Base-by-base conservation (phyloP, 92 coral and sea anemone species). In the Epizoanthus illoricatus region DNA sequence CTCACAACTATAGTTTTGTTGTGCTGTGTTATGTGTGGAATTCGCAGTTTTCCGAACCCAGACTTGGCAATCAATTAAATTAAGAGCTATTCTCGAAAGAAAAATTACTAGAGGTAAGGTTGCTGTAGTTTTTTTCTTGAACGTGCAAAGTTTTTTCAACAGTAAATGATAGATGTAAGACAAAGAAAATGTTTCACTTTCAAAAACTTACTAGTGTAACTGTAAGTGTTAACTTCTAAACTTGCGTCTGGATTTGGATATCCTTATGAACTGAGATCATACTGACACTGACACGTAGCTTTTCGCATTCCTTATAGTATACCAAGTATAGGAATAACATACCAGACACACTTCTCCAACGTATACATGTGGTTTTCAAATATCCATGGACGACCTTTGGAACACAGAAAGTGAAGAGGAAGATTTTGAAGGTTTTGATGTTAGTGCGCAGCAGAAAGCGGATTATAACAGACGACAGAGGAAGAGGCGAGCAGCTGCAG, bases 371-470 rank as follows among this genome's bases (percentile, higher is more conserved):
- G 24, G 9, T 78, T 63, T 76, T 39, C 28, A 61, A 55, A 39
- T 21, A 78, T 6, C 42, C 28, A 78, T 78, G 82, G 82, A 43
- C 7, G 41, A 61, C 15, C 24, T 9, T 39, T 75, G 79, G 79
- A 73, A 64, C 43, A 54, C 58, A 54, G 73, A 65, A 16, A 52
- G 76, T 21, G 90, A 74, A 17, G 69, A 65, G 42, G 94, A 85
- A 23, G 90, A 89, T 6, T 85, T 89, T 69, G 85, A 86, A 76
- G 90, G 90, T 0, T 86, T 78, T 52, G 60, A 52, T 68, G 80
- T 81, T 41, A 86, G 87, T 65, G 81, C 86, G 7, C 86, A 85
- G 69, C 85, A 80, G 54, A 80, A 47, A 71, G 60, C 58, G 0
- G 85, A 84, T 45, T 86, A 72, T 40, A 57, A 56, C 74, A 79